A percentile compares a stretch with the other conserved stretches of the same genome.
Evolutionary conservation across 2,113 vertebrate genomes (phyloP).

Genomic region (Budorcas taxicolor): DNA sequence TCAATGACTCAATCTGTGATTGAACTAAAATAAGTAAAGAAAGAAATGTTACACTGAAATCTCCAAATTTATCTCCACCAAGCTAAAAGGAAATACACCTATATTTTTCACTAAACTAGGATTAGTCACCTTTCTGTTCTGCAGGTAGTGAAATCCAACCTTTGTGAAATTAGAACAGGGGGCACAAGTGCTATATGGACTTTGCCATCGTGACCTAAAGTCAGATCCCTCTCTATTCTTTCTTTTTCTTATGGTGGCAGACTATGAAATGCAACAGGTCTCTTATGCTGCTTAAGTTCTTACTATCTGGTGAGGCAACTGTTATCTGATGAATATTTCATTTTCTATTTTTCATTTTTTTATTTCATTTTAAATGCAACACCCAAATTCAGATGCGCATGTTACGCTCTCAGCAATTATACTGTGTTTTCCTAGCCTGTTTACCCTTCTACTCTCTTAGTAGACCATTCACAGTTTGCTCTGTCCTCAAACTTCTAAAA

Average conservation of each 20-base stretch:
- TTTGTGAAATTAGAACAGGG: background rate
- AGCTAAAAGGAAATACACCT: background rate
- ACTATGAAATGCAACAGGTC: background rate
- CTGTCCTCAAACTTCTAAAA: background rate
- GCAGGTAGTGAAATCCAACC: background rate
- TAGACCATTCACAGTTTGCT: background rate
- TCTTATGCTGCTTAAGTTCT: background rate
- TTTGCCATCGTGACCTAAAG: background rate
- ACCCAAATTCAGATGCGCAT: background rate
- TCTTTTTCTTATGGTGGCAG: background rate
- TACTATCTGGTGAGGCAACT: background rate
- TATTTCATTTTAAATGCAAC: background rate
- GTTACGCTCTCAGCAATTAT: background rate
- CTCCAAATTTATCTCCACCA: background rate
- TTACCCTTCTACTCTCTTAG: background rate
- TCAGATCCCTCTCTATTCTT: background rate
- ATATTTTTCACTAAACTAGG: background rate
- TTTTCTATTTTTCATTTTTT: background rate
- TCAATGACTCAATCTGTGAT: rapidly evolving
- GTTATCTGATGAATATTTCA: background rate
- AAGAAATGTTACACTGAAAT: background rate
- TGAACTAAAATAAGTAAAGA: slow-evolving; percentile 43
- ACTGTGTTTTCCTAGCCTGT: background rate
- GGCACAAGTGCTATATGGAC: background rate
- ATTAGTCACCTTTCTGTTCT: background rate